Evolutionary conservation across 2,113 vertebrate species (phyloP), one percentile per base, ranked within the genome.

Genomic region (Tretioscincus oriximinensis): DNA sequence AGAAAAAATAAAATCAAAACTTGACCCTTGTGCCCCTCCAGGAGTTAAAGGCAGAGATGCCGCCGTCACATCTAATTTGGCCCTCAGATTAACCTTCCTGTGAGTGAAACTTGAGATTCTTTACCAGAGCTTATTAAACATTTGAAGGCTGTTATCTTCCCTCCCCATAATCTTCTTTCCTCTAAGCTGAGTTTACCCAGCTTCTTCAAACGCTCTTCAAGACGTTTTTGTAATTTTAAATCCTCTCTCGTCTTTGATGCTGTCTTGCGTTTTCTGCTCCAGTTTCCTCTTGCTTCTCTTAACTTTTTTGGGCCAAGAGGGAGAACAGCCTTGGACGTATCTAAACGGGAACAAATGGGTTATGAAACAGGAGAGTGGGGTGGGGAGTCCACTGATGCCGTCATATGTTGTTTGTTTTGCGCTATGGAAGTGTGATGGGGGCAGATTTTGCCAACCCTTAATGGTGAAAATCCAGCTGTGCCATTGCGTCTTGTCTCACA

Each of bases 141-240:
- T 65, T 51, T 73, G 78, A 73, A 65, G 70, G 28, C 12, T 18
- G 28, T 51, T 72, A 80, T 73, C 70, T 41, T 73, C 20, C 35
- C 61, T 49, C 21, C 70, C 70, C 28, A 65, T 65, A 64, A 65
- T 73, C 78, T 65, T 51, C 45, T 73, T 73, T 65, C 78, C 45
- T 76, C 69, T 54, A 31, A 73, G 69, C 58, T 64, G 78, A 73
- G 61, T 65, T 73, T 73, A 65, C 78, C 29, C 78, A 35, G 10
- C 31, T 49, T 70, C 78, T 73, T 80, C 69, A 73, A 73, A 63
- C 49, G 61, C 35, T 77, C 26, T 35, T 71, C 77, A 80, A 41
- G 68, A 71, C 16, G 70, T 65, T 73, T 72, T 31, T 21, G 72
- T 49, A 49, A 51, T 80, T 31, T 61, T 24, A 73, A 73, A 65